Conservation (phyloP, 2,113 vertebrate genomes). For the Apaloderma vittatum region DNA sequence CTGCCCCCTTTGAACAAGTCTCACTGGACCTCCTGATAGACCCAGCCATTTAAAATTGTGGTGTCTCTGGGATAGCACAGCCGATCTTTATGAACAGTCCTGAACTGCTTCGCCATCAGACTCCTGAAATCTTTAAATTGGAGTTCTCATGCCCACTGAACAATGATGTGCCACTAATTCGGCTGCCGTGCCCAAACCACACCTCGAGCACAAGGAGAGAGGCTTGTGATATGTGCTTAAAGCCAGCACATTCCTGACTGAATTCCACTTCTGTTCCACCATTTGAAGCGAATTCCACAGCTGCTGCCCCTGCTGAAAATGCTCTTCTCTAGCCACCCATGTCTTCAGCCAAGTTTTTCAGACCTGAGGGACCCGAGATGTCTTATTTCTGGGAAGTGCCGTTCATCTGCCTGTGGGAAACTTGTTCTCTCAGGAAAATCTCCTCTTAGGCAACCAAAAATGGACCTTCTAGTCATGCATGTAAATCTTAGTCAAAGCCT, state of each 20-base stretch:
- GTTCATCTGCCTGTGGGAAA: not conserved
- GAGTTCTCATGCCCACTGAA: not conserved
- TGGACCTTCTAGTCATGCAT: not conserved
- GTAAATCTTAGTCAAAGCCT: not conserved
- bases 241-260: slow-evolving; percentile 44
- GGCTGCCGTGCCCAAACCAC: not conserved
- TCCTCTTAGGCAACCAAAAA: not conserved
- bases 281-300: slow-evolving; percentile 30
- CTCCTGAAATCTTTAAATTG: not conserved
- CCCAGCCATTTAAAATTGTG: not conserved
- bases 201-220: not conserved
- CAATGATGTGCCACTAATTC: not conserved
- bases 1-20: not conserved
- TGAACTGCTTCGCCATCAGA: not conserved
- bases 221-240: not conserved
- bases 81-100: not conserved
- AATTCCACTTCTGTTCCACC: not conserved
- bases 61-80: not conserved
- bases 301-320: not conserved
- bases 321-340: not conserved
- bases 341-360: not conserved
- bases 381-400: slow-evolving; percentile 2
- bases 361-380: not conserved
- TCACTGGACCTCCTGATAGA: not conserved
- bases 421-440: not conserved